A percentile compares a stretch with the other conserved stretches of the same genome.
phyloP scores from a whole-genome alignment of 2,113 vertebrate genomes.

The Polypterus senegalus region DNA sequence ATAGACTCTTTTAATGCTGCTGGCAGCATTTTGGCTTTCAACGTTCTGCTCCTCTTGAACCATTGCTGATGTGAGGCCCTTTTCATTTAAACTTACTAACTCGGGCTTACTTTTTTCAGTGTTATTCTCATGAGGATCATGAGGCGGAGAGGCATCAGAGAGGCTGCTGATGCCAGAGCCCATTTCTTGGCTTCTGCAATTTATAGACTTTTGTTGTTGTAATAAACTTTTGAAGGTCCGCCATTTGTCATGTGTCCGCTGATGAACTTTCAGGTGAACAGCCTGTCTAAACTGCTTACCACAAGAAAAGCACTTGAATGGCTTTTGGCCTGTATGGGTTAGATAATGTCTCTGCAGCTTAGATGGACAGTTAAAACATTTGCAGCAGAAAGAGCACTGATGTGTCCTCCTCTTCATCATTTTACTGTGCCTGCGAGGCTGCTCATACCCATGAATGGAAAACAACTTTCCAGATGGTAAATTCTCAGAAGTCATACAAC shows the following conservation, averaged over 20 bases:
- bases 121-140: neutral
- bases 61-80: neutral
- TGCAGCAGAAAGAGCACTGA: conserved; percentile 52
- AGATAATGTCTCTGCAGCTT: conserved; percentile 60
- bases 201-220: conserved; percentile 7
- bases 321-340: conserved; percentile 58
- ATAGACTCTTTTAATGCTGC: neutral
- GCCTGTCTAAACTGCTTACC: conserved; percentile 60
- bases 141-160: neutral
- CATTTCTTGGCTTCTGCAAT: neutral
- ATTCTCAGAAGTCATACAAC: conserved; percentile 7
- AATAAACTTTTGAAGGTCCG: conserved; percentile 5
- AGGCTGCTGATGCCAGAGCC: neutral
- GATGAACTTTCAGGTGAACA: conserved; percentile 56
- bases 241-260: conserved; percentile 21
- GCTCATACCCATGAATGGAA: conserved; percentile 2
- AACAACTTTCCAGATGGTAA: conserved; percentile 9
- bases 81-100: neutral
- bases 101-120: neutral
- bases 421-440: conserved; percentile 15
- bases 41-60: neutral
- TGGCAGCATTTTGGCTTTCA: neutral
- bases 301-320: conserved; percentile 54
- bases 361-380: conserved; percentile 54
- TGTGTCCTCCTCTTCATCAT: conserved; percentile 30